phyloP scores from a whole-genome alignment of 2,113 vertebrate species.

The Sphyrna mokarran region DNA sequence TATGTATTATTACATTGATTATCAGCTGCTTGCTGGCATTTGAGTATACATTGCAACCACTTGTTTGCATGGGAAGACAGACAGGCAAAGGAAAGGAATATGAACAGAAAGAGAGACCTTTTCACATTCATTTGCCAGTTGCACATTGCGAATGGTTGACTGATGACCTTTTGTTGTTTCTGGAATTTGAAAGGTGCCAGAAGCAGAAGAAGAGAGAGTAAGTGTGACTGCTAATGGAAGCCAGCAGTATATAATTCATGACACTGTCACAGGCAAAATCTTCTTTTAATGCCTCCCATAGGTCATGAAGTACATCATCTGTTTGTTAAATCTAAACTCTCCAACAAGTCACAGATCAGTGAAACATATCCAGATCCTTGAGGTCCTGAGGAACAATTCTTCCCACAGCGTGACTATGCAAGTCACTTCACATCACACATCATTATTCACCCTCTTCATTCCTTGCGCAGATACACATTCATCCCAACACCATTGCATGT shows the following conservation, averaged over 20 bases:
- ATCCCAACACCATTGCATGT: neutral
- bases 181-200: neutral
- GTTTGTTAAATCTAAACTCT: neutral
- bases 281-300: neutral
- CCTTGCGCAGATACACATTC: neutral
- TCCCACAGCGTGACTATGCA: neutral
- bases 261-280: neutral
- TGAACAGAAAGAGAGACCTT: neutral
- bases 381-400: neutral
- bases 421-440: neutral
- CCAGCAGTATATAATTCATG: neutral
- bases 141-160: neutral
- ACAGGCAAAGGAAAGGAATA: neutral
- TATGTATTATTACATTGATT: neutral
- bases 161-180: no score
- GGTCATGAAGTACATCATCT: neutral
- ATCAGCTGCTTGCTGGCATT: neutral
- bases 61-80: neutral
- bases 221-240: neutral
- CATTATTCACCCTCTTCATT: neutral
- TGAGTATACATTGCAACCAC: neutral
- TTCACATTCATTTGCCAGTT: neutral
- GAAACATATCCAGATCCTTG: neutral
- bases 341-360: conserved; percentile 2
- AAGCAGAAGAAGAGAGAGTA: neutral